Evolutionary conservation across 1,140 invertebrate genomes (phyloP).

Genomic region (Diabrotica undecimpunctata): DNA sequence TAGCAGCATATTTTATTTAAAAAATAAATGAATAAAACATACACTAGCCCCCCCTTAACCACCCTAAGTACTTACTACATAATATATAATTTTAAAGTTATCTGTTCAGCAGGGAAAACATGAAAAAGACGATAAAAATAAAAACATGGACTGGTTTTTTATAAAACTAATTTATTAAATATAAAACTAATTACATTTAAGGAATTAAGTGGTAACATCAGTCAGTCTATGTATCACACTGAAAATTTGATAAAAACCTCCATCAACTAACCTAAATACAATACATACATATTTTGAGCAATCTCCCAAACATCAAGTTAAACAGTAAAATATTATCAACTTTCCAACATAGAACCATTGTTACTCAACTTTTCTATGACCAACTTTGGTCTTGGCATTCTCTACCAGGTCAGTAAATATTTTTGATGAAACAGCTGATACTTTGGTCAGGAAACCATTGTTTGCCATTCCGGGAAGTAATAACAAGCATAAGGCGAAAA

Average conservation of each 20-base stretch:
- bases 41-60: no score
- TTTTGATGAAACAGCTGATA: slow-evolving; percentile 30
- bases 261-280: background rate
- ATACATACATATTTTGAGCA: slow-evolving; percentile 9
- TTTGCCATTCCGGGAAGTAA: slow-evolving; percentile 56
- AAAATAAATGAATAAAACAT: no score
- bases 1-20: no score
- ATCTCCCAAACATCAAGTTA: slow-evolving; percentile 5
- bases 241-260: slow-evolving; percentile 9
- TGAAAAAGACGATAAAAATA: no score
- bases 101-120: no score
- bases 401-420: slow-evolving; percentile 37
- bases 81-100: no score
- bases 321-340: slow-evolving; percentile 3
- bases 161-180: slow-evolving; percentile 15
- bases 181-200: slow-evolving; percentile 19
- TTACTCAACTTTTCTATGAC: slow-evolving; percentile 29
- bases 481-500: slow-evolving; percentile 53
- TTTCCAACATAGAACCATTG: background rate
- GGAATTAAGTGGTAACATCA: slow-evolving; percentile 14
- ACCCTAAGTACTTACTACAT: no score
- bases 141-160: background rate
- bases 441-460: slow-evolving; percentile 42
- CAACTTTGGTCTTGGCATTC: slow-evolving; percentile 35
- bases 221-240: slow-evolving; percentile 22